Evolutionary conservation across 35 echinoderm and acorn worm species (phyloP).

Genomic region (Diadema setosum): DNA sequence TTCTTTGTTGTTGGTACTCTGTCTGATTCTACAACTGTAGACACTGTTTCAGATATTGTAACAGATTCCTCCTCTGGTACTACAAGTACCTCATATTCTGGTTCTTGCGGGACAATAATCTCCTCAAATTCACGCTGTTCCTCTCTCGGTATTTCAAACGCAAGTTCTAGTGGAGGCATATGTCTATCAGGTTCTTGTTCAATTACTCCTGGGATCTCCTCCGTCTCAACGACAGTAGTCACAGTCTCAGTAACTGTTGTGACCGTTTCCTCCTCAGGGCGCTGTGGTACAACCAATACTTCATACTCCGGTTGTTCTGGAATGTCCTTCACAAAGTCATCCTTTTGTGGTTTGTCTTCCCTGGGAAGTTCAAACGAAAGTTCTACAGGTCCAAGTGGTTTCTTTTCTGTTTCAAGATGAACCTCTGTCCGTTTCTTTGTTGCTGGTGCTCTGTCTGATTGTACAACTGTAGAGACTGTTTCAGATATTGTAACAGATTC

Average conservation of each 20-base stretch:
- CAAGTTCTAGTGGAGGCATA: not conserved
- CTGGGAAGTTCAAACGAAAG: conserved; percentile 47
- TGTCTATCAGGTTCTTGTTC: not conserved
- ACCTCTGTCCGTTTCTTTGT: conserved; percentile 53
- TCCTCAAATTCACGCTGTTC: conserved; percentile 1
- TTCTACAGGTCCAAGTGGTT: conserved; percentile 59
- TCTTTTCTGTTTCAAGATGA: conserved; percentile 41
- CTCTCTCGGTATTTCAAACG: not conserved
- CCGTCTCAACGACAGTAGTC: conserved; percentile 38
- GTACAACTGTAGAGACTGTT: conserved; percentile 38
- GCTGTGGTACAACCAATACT: conserved; percentile 31
- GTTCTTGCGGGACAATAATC: conserved; percentile 6
- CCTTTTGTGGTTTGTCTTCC: conserved; percentile 43
- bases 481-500: conserved; percentile 10
- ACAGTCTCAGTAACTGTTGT: conserved; percentile 14
- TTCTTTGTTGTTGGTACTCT: conserved; percentile 28
- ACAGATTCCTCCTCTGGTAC: conserved; percentile 1
- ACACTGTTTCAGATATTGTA: conserved; percentile 4
- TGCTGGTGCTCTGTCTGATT: not conserved
- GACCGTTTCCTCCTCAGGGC: conserved; percentile 29
- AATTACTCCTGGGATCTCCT: not conserved
- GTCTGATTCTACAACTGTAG: conserved; percentile 23
- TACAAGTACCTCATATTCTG: not conserved
- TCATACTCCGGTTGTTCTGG: conserved; percentile 51
- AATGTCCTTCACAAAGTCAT: not conserved